Percentiles rank a stretch among this genome's conserved stretches.
Conservation (phyloP, 2,888 invertebrate genomes). For the Magallana nippona region DNA sequence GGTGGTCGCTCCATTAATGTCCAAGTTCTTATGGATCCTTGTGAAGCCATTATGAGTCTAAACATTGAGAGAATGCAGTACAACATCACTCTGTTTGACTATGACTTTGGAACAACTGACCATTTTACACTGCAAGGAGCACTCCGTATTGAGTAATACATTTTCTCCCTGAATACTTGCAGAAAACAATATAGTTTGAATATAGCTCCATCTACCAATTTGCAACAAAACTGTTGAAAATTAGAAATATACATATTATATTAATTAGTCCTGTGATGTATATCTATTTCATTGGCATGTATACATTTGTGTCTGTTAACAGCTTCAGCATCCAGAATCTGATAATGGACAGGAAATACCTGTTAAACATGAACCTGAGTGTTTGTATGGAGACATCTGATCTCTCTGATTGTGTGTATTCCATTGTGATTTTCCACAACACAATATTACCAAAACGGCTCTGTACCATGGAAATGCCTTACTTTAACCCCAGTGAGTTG, state of each 20-base stretch:
- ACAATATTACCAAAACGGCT: constrained; percentile 44
- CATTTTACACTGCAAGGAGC: constrained; percentile 44
- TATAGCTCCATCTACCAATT: no score
- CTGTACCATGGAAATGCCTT: constrained; percentile 44
- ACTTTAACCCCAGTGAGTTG: constrained; percentile 36
- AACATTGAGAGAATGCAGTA: constrained; percentile 52
- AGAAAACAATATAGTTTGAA: no score
- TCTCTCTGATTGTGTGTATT: constrained; percentile 37
- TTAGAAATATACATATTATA: no score
- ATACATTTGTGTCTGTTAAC: neutral
- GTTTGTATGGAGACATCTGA: constrained; percentile 45
- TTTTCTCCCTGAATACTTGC: no score
- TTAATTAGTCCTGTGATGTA: no score
- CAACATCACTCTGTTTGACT: constrained; percentile 50
- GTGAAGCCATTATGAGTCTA: constrained; percentile 48
- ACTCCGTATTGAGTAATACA: constrained; percentile 31
- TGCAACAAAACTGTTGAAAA: no score
- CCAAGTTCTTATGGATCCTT: constrained; percentile 54
- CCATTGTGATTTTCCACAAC: constrained; percentile 41
- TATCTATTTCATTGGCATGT: no score
- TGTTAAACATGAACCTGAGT: constrained; percentile 49
- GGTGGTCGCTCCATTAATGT: constrained; percentile 50
- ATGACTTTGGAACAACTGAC: constrained; percentile 49
- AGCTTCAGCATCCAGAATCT: constrained; percentile 45
- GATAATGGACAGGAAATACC: constrained; percentile 26